Evolutionary conservation across 2,888 invertebrate species (phyloP), one percentile per base, ranked within the genome.

Genomic region (Dione vanillae): DNA sequence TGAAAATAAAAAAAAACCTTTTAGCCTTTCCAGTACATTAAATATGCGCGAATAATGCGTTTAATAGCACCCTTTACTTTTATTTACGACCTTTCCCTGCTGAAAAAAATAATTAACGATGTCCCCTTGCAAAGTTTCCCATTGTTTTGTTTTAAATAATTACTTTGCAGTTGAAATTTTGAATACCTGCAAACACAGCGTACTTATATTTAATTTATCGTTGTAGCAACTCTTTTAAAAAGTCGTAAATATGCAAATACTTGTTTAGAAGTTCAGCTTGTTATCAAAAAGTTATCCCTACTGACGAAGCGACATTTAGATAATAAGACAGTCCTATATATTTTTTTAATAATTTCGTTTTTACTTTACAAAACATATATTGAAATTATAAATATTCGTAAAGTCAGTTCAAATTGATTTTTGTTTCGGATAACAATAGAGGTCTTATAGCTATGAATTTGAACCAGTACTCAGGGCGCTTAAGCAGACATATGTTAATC

Each of bases 11-110:
- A 27, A n/a, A 72, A 89, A 88, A 85, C 86, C 88, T 85, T 91
- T 90, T 87, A 89, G 83, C 87, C 85, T 88, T 91, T 90, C 88
- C 89, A 89, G 91, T 90, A 91, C 89, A 92, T 92, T 91, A 91
- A 92, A 91, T 88, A 91, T 91, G 87, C 89, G 89, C 84, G 88
- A 90, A 90, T 91, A 91, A 91, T 91, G 89, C 90, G 89, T 90
- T 92, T 92, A 92, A 92, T 91, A 89, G 91, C 90, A 89, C 91
- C 92, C 89, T 91, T 92, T 89, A 91, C 88, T 83, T 86, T 89
- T 90, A 92, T 92, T 92, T 91, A 92, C 82, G 89, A 85, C 85
- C 86, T 82, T 76, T 83, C 80, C 82, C 83, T 82, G 83, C 88
- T 83, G 81, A 86, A 90, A 91, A 86, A 91, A 90, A 90, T 85